phyloP scores from a whole-genome alignment of 1,140 invertebrate genomes.

The Brachionus calyciflorus region DNA sequence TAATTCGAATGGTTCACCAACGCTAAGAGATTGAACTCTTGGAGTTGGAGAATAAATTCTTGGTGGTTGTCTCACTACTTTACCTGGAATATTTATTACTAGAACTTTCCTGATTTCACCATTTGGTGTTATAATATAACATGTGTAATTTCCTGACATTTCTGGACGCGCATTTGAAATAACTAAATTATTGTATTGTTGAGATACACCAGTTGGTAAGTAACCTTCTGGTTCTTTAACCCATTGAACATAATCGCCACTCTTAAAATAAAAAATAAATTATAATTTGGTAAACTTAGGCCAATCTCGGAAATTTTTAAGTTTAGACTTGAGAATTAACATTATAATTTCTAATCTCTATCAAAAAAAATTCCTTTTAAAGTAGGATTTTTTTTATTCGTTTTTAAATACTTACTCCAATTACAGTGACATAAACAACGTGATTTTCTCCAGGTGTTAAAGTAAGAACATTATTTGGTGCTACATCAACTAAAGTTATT shows the following conservation, averaged over 20 bases:
- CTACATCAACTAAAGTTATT: background rate
- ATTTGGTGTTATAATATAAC: slow-evolving; percentile 13
- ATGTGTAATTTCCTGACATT: slow-evolving; percentile 40
- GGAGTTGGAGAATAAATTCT: slow-evolving; percentile 15
- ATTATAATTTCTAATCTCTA: no score
- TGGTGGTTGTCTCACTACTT: background rate
- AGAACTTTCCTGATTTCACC: background rate
- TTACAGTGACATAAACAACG: slow-evolving; percentile 23
- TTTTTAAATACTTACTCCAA: no score
- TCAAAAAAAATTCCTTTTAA: no score
- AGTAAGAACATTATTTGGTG: slow-evolving; percentile 30
- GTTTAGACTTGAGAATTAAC: no score
- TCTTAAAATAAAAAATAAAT: background rate
- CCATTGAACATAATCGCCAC: slow-evolving; percentile 27
- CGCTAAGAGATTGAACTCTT: background rate
- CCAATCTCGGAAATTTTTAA: no score
- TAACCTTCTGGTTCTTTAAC: slow-evolving; percentile 30
- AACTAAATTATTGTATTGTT: slow-evolving; percentile 36
- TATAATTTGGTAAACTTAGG: no score
- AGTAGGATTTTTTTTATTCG: no score
- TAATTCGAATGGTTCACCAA: slow-evolving; percentile 7
- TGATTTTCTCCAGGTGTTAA: slow-evolving; percentile 30
- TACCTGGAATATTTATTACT: slow-evolving; percentile 2
- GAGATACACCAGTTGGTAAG: slow-evolving; percentile 18
- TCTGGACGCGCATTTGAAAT: slow-evolving; percentile 24